phyloP scores from a whole-genome alignment of 2,113 vertebrate genomes.

The Mus pahari region DNA sequence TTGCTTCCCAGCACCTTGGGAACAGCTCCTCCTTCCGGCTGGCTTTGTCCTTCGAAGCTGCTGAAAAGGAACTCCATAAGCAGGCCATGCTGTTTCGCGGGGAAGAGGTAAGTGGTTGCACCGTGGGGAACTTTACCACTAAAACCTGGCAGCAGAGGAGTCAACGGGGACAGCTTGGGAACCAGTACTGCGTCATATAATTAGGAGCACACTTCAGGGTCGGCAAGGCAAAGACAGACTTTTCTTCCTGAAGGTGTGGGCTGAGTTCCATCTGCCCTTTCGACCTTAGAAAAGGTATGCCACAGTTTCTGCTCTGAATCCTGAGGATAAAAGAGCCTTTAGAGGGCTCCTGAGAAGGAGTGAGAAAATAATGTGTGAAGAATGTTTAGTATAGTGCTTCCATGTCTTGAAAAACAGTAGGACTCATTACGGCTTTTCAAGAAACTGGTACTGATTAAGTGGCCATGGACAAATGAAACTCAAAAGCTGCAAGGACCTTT shows the following conservation, averaged over 20 bases:
- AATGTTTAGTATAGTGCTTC: neutral
- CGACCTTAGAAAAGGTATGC: neutral
- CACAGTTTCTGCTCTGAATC: conserved; percentile 1
- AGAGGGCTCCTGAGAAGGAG: neutral
- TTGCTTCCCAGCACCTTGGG: conserved; percentile 10
- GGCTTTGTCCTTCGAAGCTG: neutral
- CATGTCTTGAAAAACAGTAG: neutral
- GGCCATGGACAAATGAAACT: neutral
- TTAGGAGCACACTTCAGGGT: neutral
- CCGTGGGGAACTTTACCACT: neutral
- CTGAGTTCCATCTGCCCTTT: neutral
- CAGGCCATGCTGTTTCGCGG: neutral
- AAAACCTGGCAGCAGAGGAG: neutral
- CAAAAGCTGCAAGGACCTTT: neutral
- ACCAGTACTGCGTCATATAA: neutral
- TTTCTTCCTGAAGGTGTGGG: neutral
- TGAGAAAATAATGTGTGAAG: neutral
- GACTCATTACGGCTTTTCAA: neutral
- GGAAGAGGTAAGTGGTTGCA: neutral
- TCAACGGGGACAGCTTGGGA: neutral
- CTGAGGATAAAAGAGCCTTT: neutral
- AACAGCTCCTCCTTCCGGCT: neutral
- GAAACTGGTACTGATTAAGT: conserved; percentile 37
- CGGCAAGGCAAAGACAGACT: neutral
- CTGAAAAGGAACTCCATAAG: neutral